Evolutionary conservation across 2,888 invertebrate genomes (phyloP), one percentile per base, ranked within the genome.

Genomic region (Mayetiola destructor): DNA sequence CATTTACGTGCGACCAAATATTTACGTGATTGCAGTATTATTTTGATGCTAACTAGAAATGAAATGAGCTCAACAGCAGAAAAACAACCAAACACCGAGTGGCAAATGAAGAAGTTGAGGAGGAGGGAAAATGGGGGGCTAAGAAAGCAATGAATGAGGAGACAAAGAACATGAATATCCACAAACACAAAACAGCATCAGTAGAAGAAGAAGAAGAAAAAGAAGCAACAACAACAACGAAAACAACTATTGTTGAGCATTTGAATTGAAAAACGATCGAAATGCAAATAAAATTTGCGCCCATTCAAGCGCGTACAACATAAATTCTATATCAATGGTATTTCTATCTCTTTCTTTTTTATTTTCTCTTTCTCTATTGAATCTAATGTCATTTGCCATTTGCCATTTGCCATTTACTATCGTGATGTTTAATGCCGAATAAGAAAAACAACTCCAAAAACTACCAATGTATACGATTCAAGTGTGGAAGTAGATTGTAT

Each of bases 211-310:
- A 12, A 32, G 32, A 32, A 12, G 6, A 32, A 12, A 6, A 12
- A 9, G 32, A 9, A 32, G 32, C 32, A 32, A 32, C 6, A 32
- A 12, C 32, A 39, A 39, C 4, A 8, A 20, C 5, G 20, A 18
- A 4, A 39, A 12, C 16, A 39, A 39, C 39, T n/a, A n/a, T n/a
- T n/a, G n/a, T n/a, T n/a, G n/a, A n/a, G n/a, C n/a, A n/a, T n/a
- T n/a, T n/a, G n/a, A n/a, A n/a, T n/a, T n/a, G n/a, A 39, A 39
- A 16, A 39, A 4, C 16, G 18, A 39, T 8, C 27, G 27, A 48
- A 48, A 48, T 48, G 48, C 48, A 48, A 48, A 48, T 48, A 27
- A 48, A 14, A 48, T 48, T 48, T 48, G 48, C n/a, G n/a, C 48
- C 27, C 27, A n/a, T 27, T 48, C 27, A 48, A 48, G 48, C 48